phyloP scores from a whole-genome alignment of 2,888 invertebrate genomes.

The Mechanitis messenoides region DNA sequence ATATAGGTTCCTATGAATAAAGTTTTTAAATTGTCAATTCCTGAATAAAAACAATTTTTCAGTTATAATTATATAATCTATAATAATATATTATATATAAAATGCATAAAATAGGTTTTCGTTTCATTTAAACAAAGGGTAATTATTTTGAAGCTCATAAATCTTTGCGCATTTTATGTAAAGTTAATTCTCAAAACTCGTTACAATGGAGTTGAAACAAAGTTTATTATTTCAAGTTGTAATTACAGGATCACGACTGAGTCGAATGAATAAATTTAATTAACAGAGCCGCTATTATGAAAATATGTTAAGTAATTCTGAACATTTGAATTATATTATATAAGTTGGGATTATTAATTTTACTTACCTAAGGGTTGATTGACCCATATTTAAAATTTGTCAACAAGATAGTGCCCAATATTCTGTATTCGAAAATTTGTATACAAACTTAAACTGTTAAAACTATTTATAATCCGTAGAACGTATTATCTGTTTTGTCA shows the following conservation, averaged over 20 bases:
- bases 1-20: background rate
- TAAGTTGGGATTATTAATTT: no score
- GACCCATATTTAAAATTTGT: no score
- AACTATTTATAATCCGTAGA: no score
- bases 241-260: constrained; percentile 33
- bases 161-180: constrained; percentile 5
- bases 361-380: no score
- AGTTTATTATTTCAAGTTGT: constrained; percentile 10
- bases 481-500: no score
- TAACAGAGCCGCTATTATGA: constrained; percentile 33
- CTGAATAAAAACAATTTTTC: background rate
- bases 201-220: constrained; percentile 7
- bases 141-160: constrained; percentile 12
- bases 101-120: constrained; percentile 12
- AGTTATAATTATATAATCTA: background rate
- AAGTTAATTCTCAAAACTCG: constrained; percentile 8
- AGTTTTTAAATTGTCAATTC: no score
- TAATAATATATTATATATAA: background rate
- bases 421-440: no score
- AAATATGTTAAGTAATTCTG: constrained; percentile 32
- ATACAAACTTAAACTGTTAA: no score
- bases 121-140: constrained; percentile 19
- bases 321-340: constrained; percentile 40
- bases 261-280: constrained; percentile 31
- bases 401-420: no score